These are phyloP conservation scores for Brachionichthys hirsutus DNA, from an alignment of 2,113 vertebrate species.

Conservation along the genomic window DNA sequence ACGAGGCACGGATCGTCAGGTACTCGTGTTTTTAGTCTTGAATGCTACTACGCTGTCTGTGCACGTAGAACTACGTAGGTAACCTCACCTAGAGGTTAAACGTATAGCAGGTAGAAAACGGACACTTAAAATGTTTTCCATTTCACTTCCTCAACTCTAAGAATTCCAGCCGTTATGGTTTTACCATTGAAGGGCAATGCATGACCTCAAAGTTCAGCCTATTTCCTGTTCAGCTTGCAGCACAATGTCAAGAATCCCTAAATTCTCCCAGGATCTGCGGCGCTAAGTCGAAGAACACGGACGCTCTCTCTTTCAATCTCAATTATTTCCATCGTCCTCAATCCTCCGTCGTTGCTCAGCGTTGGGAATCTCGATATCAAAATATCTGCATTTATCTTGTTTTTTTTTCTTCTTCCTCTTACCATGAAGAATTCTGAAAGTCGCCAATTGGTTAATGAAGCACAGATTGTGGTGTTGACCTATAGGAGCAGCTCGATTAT, in stretches of 20 bases:
- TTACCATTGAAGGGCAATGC: conserved; percentile 27
- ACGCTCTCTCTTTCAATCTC: no score
- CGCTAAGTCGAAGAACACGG: not conserved
- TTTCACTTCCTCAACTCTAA: not conserved
- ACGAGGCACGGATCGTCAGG: conserved; percentile 75
- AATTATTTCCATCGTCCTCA: not conserved
- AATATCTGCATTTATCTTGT: not conserved
- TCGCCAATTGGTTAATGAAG: not conserved
- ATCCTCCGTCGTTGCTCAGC: not conserved
- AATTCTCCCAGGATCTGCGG: not conserved
- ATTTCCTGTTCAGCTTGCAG: conserved; percentile 58
- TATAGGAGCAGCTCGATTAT: conserved; percentile 54
- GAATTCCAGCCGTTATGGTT: conserved; percentile 3
- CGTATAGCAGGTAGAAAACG: no score
- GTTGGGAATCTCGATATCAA: not conserved
- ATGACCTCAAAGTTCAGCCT: conserved; percentile 44
- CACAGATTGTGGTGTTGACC: conserved; percentile 37
- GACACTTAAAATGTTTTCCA: no score
- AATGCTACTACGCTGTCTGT: no score
- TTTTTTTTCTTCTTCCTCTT: not conserved
- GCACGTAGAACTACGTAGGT: no score
- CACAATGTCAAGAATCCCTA: conserved; percentile 2
- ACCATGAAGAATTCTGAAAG: not conserved
- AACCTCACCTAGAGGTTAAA: no score
- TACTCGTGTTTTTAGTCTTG: conserved; percentile 26